These are phyloP conservation scores for Cheilosia grossa DNA, from an alignment of 2,888 invertebrate genomes.

Conservation along the genomic window DNA sequence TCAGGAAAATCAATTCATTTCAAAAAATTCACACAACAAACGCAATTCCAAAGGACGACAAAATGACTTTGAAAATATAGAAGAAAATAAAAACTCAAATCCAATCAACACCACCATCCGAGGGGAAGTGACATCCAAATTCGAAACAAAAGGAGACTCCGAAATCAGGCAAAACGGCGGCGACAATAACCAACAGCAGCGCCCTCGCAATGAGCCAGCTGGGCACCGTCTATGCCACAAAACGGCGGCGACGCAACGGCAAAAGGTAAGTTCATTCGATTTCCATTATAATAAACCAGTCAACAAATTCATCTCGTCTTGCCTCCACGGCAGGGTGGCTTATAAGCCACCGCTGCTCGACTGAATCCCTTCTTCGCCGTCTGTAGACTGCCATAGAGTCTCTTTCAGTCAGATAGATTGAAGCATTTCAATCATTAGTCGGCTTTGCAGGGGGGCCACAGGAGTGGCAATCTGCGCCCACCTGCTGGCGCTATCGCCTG, in stretches of 20 bases:
- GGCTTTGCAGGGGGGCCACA: constrained; percentile 52
- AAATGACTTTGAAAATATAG: constrained; percentile 51
- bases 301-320: constrained; percentile 56
- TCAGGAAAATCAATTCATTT: constrained; percentile 4
- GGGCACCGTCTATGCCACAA: constrained; percentile 98
- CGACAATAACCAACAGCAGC: constrained; percentile 82
- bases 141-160: constrained; percentile 26
- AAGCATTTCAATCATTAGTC: constrained; percentile 71
- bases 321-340: constrained; percentile 67
- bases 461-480: constrained; percentile 68
- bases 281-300: constrained; percentile 35
- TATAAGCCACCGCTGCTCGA: constrained; percentile 59
- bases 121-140: background rate
- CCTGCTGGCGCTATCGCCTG: constrained; percentile 72
- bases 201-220: constrained; percentile 91
- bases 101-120: constrained; percentile 12
- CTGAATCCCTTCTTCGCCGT: background rate
- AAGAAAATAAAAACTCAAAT: background rate
- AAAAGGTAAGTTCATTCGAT: constrained; percentile 90
- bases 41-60: constrained; percentile 14
- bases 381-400: too few relatives aligned
- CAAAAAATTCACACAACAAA: constrained; percentile 5
- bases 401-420: constrained; percentile 59
- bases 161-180: constrained; percentile 81
- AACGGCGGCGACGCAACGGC: constrained; percentile 96